Evolutionary conservation across 2,797 vertebrate genomes (phyloP), one percentile per base, ranked within the genome.

Genomic region (Ispidina lecontei): DNA sequence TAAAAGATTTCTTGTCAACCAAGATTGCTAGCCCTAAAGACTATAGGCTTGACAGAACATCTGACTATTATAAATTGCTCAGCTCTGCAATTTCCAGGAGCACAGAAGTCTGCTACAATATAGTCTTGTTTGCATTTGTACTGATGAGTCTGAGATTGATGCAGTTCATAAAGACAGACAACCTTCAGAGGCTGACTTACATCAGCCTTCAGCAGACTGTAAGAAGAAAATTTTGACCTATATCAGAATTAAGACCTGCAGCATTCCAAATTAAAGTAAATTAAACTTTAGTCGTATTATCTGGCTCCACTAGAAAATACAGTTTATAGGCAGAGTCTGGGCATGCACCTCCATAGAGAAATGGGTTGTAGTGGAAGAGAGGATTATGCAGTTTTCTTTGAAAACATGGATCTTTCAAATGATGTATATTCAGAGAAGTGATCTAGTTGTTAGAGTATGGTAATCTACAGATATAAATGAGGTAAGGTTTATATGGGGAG

Each of bases 231-330:
- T 76, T 95, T 94, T 87, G 63, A 91, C 80, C 72, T 89, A 64
- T 72, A 68, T 84, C 85, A 94, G 41, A 86, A 87, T 84, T 94
- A 87, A 92, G 84, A 87, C 63, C 78, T 59, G 44, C 63, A 87
- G 83, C 87, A 52, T 77, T 90, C 67, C 68, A 90, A 92, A 84
- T 77, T 82, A 91, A 39, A 83, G 83, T 69, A 89, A 95, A 95
- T 90, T 84, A 85, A 81, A 84, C 62, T 81, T 83, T 58, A 54
- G 70, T 84, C 69, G 7, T 84, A 89, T 91, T 17, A 67, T 55
- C 63, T 63, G 39, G 12, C 31, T 91, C 51, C 70, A 52, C 9
- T 33, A 49, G 67, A 91, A 85, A 94, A 84, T 51, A 28, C 44
- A 20, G n/a, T 78, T 90, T 80, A 77, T 21, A 52, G 31, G 26